Percentiles rank a stretch among this genome's conserved stretches.
Conservation (phyloP, 2,113 vertebrate genomes). For the Pelobates fuscus region DNA sequence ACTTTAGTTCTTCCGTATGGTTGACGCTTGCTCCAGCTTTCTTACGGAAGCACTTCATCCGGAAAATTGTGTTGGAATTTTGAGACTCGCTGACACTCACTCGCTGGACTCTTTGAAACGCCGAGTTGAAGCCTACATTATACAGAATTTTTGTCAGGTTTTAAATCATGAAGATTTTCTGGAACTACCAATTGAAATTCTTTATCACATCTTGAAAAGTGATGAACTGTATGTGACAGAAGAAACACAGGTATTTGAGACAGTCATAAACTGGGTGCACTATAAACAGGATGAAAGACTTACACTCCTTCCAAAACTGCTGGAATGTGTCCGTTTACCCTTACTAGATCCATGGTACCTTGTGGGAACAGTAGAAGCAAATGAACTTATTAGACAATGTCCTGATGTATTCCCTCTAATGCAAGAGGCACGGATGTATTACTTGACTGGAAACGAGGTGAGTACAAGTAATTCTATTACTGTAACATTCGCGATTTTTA, state of each 20-base stretch:
- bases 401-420: conserved; percentile 84
- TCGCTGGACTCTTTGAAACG: conserved; percentile 75
- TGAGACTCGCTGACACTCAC: conserved; percentile 85
- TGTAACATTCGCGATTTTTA: no score
- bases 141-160: conserved; percentile 84
- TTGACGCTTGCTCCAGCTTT: conserved; percentile 86
- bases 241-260: conserved; percentile 89
- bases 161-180: conserved; percentile 82
- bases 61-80: conserved; percentile 88
- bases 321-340: conserved; percentile 82
- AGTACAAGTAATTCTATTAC: conserved; percentile 46
- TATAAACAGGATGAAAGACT: conserved; percentile 71
- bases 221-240: conserved; percentile 85
- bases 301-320: conserved; percentile 70
- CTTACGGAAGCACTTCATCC: conserved; percentile 85
- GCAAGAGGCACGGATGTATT: conserved; percentile 89
- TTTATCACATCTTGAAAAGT: conserved; percentile 77
- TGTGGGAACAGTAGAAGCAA: conserved; percentile 87
- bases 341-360: conserved; percentile 92
- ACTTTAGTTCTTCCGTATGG: conserved; percentile 86
- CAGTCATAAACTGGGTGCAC: conserved; percentile 84
- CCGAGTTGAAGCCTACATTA: conserved; percentile 81
- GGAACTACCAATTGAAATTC: conserved; percentile 77
- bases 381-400: conserved; percentile 83
- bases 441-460: conserved; percentile 92